Evolutionary conservation across 2,888 invertebrate species (phyloP), one percentile per base, ranked within the genome.

Genomic region (Fragum whitleyi): DNA sequence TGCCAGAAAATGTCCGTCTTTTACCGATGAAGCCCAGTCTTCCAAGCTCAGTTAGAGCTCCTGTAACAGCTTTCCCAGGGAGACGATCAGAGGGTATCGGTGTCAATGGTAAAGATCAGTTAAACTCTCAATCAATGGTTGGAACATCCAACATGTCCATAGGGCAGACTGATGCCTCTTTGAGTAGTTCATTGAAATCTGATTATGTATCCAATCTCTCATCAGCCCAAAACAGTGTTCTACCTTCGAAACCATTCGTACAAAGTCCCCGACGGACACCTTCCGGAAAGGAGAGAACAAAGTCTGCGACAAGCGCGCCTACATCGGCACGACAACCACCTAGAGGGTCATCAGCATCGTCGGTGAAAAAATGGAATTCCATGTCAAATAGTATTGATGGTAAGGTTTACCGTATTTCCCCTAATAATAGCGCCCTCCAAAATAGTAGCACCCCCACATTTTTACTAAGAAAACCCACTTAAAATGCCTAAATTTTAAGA

Each of bases 301-400:
- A 77, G 36, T 84, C 77, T 23, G 28, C 76, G 36, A 57, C 79
- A 23, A 73, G 71, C 47, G 26, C 53, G 9, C 72, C 68, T 0
- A 53, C 39, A 7, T 81, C 84, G 19, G 72, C 83, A 14, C 74
- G 83, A 68, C 73, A 74, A 23, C 77, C 77, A 21, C 86, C 86
- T 5, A 72, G 86, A 65, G 69, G 69, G 29, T 84, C 83, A 59
- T 78, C 76, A 59, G 75, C 78, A 29, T 57, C 79, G 42, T 73
- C 77, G 29, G 85, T 87, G 36, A 90, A 90, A 77, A 92, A 92
- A 86, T 93, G 92, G 92, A 89, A 90, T 14, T 92, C 93, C 5
- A 83, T 90, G 71, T 90, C 71, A 42, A 76, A 61, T 42, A 72
- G 67, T 68, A 70, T 74, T 39, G 79, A 79, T 53, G 74, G 79